Conservation (phyloP, 2,113 vertebrate genomes). For the Silurus glanis region DNA sequence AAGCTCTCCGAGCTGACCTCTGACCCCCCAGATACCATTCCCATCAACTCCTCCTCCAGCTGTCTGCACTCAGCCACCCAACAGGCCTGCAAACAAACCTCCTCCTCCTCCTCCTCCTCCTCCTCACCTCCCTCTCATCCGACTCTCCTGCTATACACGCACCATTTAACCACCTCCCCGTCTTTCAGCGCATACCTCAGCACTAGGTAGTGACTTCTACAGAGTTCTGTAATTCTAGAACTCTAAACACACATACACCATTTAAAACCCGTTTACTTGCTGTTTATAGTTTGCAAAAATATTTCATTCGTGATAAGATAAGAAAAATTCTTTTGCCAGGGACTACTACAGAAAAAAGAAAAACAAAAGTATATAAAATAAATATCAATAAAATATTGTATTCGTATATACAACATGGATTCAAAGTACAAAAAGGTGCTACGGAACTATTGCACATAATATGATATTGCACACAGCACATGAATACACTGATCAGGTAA, state of each 20-base stretch:
- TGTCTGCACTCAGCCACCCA: slow-evolving; percentile 56
- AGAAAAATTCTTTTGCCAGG: no score
- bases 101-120: slow-evolving; percentile 41
- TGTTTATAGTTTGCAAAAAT: no score
- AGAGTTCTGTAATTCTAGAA: background rate
- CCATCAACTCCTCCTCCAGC: slow-evolving; percentile 70
- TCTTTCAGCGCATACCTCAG: slow-evolving; percentile 22
- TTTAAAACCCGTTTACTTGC: no score
- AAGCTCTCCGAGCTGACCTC: slow-evolving; percentile 66
- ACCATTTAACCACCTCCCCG: slow-evolving; percentile 25
- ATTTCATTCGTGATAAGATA: no score
- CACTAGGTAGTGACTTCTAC: slow-evolving; percentile 3
- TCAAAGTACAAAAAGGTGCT: no score
- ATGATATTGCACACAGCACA: no score
- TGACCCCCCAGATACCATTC: slow-evolving; percentile 70
- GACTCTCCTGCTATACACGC: slow-evolving; percentile 19
- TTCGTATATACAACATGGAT: no score
- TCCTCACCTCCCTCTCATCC: slow-evolving; percentile 44
- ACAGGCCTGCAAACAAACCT: slow-evolving; percentile 44
- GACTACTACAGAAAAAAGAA: no score
- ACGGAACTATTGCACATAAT: no score
- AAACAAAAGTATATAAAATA: no score
- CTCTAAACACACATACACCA: background rate
- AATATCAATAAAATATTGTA: no score
- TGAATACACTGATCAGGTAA: no score